Conservation (phyloP, 2,888 invertebrate species). For the Troides oblongomaculatus region DNA sequence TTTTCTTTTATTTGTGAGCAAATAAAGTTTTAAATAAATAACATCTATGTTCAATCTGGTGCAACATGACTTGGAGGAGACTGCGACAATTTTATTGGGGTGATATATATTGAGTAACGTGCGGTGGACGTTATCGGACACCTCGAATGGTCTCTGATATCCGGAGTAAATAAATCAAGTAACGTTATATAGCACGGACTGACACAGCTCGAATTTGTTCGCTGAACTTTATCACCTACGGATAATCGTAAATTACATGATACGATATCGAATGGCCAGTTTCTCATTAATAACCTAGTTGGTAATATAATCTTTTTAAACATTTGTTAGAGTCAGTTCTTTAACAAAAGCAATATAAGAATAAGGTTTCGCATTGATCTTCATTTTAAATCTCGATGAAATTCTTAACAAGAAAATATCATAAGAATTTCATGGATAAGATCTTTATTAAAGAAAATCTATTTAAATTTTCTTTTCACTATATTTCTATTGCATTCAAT, state of each 20-base stretch:
- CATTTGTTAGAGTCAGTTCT: too few relatives aligned
- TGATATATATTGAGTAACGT: slow-evolving; percentile 34
- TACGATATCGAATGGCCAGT: slow-evolving; percentile 14
- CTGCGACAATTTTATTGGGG: slow-evolving; percentile 6
- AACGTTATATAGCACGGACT: slow-evolving; percentile 60
- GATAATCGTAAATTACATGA: slow-evolving; percentile 45
- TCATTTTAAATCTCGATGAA: too few relatives aligned
- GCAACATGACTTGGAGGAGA: background rate
- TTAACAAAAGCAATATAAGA: too few relatives aligned
- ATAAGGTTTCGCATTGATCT: too few relatives aligned
- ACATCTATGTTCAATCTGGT: background rate
- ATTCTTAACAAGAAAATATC: too few relatives aligned
- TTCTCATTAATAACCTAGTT: slow-evolving; percentile 1
- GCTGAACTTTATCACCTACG: slow-evolving; percentile 56
- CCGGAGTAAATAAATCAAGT: slow-evolving; percentile 70
- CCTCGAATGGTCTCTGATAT: slow-evolving; percentile 73
- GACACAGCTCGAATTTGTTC: slow-evolving; percentile 66
- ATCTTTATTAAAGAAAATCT: too few relatives aligned
- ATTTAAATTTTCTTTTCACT: too few relatives aligned
- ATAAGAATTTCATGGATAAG: too few relatives aligned
- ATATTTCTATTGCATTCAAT: too few relatives aligned
- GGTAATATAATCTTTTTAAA: background rate
- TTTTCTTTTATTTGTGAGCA: too few relatives aligned
- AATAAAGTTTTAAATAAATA: slow-evolving; percentile 1
- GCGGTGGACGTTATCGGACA: slow-evolving; percentile 66